Evolutionary conservation across 1,140 invertebrate species (phyloP).

Genomic region (Myzus persicae): DNA sequence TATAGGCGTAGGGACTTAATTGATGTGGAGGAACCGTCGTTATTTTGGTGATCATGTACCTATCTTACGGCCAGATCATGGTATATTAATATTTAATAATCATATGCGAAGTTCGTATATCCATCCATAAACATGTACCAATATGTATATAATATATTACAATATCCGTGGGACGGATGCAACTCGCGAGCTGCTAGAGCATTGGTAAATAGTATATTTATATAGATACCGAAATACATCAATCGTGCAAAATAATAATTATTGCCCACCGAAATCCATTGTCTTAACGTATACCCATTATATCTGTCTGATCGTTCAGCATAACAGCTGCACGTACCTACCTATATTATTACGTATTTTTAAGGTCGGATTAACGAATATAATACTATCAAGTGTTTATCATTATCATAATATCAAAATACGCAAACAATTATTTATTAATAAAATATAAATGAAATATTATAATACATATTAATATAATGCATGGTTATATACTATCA

Average conservation of each 20-base stretch:
- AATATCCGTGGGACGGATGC: conserved; percentile 25
- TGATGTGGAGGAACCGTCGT: background rate
- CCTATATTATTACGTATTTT: background rate
- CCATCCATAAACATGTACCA: background rate
- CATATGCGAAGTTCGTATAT: background rate
- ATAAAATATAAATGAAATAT: background rate
- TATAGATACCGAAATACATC: background rate
- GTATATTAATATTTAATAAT: conserved; percentile 23
- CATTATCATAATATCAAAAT: background rate
- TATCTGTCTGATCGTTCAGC: background rate
- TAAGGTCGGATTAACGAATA: background rate
- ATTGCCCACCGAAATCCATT: background rate
- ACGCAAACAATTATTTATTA: background rate
- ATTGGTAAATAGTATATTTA: no score
- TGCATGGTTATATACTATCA: background rate
- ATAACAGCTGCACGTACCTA: background rate
- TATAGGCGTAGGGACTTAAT: background rate
- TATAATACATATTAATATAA: background rate
- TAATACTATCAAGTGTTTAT: background rate
- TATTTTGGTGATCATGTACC: background rate
- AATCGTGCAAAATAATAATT: background rate
- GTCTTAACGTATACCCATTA: background rate
- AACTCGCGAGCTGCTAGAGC: background rate
- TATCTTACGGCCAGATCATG: background rate
- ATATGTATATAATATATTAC: background rate